These are phyloP conservation scores for Amblyteles armatorius DNA, from an alignment of 2,888 invertebrate genomes.

Conservation along the genomic window DNA sequence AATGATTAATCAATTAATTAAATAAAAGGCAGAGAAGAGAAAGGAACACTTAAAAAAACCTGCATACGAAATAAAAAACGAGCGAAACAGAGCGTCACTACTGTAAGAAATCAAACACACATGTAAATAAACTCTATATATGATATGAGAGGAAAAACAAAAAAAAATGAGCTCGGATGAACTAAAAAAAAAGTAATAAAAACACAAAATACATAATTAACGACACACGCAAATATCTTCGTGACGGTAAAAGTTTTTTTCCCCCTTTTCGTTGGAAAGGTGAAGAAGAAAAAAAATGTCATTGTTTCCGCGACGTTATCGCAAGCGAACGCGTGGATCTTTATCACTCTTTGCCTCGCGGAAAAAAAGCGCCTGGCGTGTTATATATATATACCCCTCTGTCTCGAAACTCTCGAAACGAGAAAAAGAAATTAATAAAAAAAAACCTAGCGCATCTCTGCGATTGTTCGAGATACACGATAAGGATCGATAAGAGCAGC, in stretches of 20 bases:
- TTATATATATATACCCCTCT: not conserved
- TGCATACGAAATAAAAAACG: slow-evolving; percentile 23
- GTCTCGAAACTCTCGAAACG: slow-evolving; percentile 12
- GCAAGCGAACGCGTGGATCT: slow-evolving; percentile 28
- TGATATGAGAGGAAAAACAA: slow-evolving; percentile 56
- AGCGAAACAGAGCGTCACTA: slow-evolving; percentile 61
- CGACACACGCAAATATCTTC: slow-evolving; percentile 65
- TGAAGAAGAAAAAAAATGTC: slow-evolving; percentile 1
- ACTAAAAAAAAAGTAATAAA: slow-evolving; percentile 62
- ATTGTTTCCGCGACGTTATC: slow-evolving; percentile 24
- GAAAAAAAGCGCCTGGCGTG: not conserved
- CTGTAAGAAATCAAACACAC: slow-evolving; percentile 71
- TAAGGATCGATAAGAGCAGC: not conserved
- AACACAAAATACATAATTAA: slow-evolving; percentile 65
- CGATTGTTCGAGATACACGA: slow-evolving; percentile 32
- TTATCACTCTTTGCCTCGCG: slow-evolving; percentile 42
- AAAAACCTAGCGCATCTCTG: slow-evolving; percentile 9
- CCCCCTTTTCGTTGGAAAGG: not conserved
- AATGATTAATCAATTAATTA: slow-evolving; percentile 32
- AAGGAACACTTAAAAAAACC: slow-evolving; percentile 6
- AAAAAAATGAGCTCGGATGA: slow-evolving; percentile 57
- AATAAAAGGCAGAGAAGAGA: slow-evolving; percentile 20
- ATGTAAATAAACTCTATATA: slow-evolving; percentile 68
- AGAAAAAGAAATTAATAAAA: not conserved
- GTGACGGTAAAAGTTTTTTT: slow-evolving; percentile 58